Conservation (phyloP, 2,113 vertebrate genomes). For the Arvicanthis niloticus region DNA sequence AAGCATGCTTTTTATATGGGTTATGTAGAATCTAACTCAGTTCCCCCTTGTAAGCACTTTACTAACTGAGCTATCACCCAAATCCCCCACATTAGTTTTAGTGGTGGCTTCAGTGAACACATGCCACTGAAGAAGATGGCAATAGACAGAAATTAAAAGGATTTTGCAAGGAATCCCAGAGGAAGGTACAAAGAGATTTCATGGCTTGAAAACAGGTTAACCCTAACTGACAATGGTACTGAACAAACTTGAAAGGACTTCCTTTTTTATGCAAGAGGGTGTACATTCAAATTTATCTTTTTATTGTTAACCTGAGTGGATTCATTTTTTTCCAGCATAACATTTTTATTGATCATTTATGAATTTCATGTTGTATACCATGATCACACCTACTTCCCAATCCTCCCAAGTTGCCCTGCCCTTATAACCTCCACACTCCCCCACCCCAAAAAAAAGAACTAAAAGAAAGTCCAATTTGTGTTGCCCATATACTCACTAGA, state of each 20-base stretch:
- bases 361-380: background rate
- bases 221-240: background rate
- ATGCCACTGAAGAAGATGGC: background rate
- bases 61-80: background rate
- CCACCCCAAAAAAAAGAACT: background rate
- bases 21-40: background rate
- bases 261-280: background rate
- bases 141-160: background rate
- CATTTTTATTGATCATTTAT: background rate
- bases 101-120: background rate
- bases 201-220: background rate
- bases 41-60: background rate
- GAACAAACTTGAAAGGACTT: slow-evolving; percentile 4
- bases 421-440: background rate
- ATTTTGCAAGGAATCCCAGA: background rate
- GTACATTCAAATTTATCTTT: background rate
- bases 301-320: background rate
- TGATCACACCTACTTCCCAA: background rate
- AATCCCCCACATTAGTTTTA: too few species aligned
- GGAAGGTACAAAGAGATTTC: slow-evolving; percentile 7
- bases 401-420: background rate
- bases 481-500: background rate
- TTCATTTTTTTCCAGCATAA: background rate
- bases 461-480: background rate
- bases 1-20: background rate